Percentiles rank a stretch among this genome's conserved stretches.
Conservation (phyloP, 1,140 invertebrate genomes). For the Trinorchestia longiramus region DNA sequence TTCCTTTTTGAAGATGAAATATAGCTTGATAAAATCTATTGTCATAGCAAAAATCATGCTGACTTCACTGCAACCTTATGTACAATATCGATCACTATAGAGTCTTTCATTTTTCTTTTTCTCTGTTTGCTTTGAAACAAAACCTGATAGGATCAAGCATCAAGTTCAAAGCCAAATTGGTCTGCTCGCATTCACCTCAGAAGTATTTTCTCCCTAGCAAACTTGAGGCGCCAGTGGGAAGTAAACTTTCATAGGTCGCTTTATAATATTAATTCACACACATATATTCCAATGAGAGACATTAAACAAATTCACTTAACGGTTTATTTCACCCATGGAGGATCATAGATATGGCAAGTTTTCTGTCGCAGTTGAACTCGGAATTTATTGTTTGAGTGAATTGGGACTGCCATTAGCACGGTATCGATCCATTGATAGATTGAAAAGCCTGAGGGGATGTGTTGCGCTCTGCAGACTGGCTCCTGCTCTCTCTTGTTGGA, state of each 20-base stretch:
- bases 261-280: neutral
- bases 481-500: neutral
- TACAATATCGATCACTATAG: neutral
- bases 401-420: slow-evolving; percentile 47
- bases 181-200: slow-evolving; percentile 12
- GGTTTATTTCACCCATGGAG: neutral
- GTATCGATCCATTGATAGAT: slow-evolving; percentile 53
- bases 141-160: slow-evolving; percentile 38
- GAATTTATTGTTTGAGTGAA: slow-evolving; percentile 28
- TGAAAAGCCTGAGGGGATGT: slow-evolving; percentile 47
- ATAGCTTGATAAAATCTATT: neutral
- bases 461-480: neutral
- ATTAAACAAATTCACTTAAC: neutral
- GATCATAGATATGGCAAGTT: neutral
- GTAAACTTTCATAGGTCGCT: neutral
- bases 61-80: neutral
- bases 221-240: neutral
- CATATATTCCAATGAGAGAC: neutral
- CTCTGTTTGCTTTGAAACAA: neutral
- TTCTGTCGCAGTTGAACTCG: slow-evolving; percentile 13
- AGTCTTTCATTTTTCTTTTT: neutral
- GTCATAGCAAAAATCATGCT: neutral
- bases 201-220: neutral
- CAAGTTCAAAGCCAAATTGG: slow-evolving; percentile 51
- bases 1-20: neutral